Evolutionary conservation across 2,797 vertebrate species (phyloP).

Genomic region (Schizothorax lantsangensis): DNA sequence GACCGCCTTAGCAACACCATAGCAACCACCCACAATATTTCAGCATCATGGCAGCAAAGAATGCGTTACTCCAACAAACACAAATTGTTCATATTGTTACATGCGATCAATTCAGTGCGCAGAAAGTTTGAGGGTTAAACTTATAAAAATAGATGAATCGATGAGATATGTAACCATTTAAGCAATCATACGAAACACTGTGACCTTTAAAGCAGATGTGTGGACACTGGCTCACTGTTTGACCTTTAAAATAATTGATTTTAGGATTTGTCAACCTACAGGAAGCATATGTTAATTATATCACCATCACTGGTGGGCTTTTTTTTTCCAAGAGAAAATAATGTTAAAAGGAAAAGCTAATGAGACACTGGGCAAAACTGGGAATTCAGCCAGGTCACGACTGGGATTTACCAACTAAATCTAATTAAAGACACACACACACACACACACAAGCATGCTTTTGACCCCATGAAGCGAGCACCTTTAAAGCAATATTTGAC

Average conservation of each 20-base stretch:
- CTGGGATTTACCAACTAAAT: background rate
- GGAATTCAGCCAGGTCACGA: conserved; percentile 2
- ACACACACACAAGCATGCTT: background rate
- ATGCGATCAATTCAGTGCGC: background rate
- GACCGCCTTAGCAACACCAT: background rate
- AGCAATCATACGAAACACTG: background rate
- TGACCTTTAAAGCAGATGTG: background rate
- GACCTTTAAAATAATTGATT: conserved; percentile 21
- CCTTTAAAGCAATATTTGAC: background rate
- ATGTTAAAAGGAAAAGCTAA: conserved; percentile 13
- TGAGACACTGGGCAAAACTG: background rate
- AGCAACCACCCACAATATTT: background rate
- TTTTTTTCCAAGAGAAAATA: background rate
- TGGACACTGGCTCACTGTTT: background rate
- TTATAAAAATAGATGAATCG: background rate
- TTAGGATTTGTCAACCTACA: background rate
- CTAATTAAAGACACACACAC: background rate
- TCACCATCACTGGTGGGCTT: background rate
- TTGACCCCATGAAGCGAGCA: background rate
- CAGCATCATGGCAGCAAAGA: background rate
- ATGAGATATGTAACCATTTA: background rate
- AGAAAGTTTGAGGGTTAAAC: conserved; percentile 1
- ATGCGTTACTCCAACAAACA: background rate
- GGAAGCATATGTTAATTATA: conserved; percentile 4
- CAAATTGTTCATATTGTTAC: background rate